phyloP scores from a whole-genome alignment of 2,888 invertebrate species.

The Choristoneura rosaceana region DNA sequence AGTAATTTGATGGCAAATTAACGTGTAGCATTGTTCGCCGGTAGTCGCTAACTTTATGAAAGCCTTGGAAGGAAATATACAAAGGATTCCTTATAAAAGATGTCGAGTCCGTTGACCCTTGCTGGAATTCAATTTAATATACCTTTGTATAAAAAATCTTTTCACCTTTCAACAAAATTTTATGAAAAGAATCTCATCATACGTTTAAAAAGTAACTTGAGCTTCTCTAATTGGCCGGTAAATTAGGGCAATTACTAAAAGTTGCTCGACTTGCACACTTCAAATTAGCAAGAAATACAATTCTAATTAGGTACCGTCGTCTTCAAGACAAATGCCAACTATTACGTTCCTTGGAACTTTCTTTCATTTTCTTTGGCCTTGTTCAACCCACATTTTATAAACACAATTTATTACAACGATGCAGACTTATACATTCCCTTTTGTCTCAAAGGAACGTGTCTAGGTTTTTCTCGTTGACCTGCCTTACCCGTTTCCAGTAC shows the following conservation, averaged over 20 bases:
- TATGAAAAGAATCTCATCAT: not conserved
- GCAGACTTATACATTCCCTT: constrained; percentile 14
- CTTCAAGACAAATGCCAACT: constrained; percentile 25
- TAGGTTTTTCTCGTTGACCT: constrained; percentile 12
- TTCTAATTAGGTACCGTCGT: not conserved
- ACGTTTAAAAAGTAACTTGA: not conserved
- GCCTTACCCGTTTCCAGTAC: constrained; percentile 5
- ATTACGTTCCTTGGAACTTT: not conserved
- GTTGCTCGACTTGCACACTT: constrained; percentile 15
- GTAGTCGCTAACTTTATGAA: constrained; percentile 41
- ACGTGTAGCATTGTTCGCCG: constrained; percentile 53
- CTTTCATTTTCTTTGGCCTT: not conserved
- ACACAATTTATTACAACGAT: constrained; percentile 37
- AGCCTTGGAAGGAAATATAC: constrained; percentile 43
- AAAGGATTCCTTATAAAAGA: constrained; percentile 50
- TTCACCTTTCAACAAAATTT: not conserved
- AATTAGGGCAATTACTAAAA: constrained; percentile 40
- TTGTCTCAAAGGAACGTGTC: constrained; percentile 16
- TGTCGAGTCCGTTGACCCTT: constrained; percentile 16
- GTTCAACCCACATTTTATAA: not conserved
- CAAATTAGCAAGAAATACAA: constrained; percentile 8
- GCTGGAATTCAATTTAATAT: not conserved
- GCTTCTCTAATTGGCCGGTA: constrained; percentile 7
- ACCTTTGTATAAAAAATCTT: constrained; percentile 1
- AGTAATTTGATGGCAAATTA: constrained; percentile 54